Evolutionary conservation across 1,140 invertebrate genomes (phyloP), one percentile per base, ranked within the genome.

Genomic region (Zaprionus vittiger): DNA sequence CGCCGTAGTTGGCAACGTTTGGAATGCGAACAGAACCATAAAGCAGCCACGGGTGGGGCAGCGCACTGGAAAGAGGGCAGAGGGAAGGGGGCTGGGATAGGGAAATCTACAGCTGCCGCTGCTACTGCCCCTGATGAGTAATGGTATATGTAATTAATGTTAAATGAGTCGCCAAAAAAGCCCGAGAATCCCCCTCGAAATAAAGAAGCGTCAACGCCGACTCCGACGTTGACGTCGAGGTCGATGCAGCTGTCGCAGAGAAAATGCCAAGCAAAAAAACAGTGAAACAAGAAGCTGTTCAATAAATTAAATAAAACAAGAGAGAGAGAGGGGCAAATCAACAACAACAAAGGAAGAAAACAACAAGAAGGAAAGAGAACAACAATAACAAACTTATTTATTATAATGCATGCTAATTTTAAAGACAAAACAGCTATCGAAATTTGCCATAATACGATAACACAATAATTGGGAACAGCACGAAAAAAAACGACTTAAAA

Each of bases 131-230:
- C 17, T 31, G 52, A 65, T 49, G 38, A 63, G 73, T 69, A 59
- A 52, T 44, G 37, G 9, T 57, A 59, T 64, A 55, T 79, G 67
- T 79, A 85, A 87, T 87, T 87, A 89, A 76, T 41, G 78, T 64
- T 81, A 89, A 87, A 83, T 87, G 74, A 83, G 84, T 73, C 71
- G 70, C 60, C 81, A 77, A 85, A 83, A 75, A 55, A 38, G 12
- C 14, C 11, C 14, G 26, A 64, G 47, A 38, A 37, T 66, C 38
- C 28, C 52, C 37, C 20, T 26, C 64, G 17, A 22, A 44, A 60
- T 12, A n/a, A 12, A 31, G 17, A 17, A 34, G 11, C 22, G 55
- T 9, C 20, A 26, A 22, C 22, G 55, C 41, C 49, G 31, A 28
- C 41, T 38, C 28, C 5, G 1, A 52, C 61, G 62, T 63, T 24